Evolutionary conservation across 2,797 vertebrate species (phyloP).

Genomic region (Rousettus madagascariensis): DNA sequence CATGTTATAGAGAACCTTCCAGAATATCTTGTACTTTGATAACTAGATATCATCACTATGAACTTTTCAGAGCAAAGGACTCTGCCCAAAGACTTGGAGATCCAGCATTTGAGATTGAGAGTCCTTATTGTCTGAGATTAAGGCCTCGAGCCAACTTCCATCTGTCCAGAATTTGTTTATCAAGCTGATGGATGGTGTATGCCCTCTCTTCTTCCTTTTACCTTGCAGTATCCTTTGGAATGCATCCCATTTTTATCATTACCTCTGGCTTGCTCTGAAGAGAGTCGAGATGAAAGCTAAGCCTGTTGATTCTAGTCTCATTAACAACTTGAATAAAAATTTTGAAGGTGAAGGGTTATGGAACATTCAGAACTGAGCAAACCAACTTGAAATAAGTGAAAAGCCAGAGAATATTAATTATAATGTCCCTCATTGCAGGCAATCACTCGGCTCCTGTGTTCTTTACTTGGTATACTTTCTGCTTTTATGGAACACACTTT

Average conservation of each 20-base stretch:
- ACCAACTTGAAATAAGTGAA: neutral
- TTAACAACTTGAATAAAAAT: neutral
- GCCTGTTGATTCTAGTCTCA: neutral
- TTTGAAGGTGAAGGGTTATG: conserved; percentile 2
- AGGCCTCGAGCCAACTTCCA: neutral
- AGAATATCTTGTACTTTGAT: neutral
- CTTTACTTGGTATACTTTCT: neutral
- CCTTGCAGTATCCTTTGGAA: neutral
- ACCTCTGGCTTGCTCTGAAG: neutral
- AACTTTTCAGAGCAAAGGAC: neutral
- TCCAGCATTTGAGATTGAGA: neutral
- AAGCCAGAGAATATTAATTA: neutral
- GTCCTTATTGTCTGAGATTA: neutral
- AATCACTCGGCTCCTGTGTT: neutral
- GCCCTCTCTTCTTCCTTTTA: neutral
- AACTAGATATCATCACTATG: neutral
- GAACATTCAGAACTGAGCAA: conserved; percentile 12
- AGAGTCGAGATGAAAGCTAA: neutral
- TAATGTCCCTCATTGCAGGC: neutral
- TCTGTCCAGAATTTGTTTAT: conserved; percentile 7
- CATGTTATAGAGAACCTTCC: neutral
- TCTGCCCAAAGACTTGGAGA: neutral
- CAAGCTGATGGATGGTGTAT: neutral
- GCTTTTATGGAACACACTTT: neutral
- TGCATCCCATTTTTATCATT: neutral